A percentile compares a stretch with the other conserved stretches of the same genome.
Conservation (phyloP, 2,888 invertebrate genomes). For the Sminthurides aquaticus region DNA sequence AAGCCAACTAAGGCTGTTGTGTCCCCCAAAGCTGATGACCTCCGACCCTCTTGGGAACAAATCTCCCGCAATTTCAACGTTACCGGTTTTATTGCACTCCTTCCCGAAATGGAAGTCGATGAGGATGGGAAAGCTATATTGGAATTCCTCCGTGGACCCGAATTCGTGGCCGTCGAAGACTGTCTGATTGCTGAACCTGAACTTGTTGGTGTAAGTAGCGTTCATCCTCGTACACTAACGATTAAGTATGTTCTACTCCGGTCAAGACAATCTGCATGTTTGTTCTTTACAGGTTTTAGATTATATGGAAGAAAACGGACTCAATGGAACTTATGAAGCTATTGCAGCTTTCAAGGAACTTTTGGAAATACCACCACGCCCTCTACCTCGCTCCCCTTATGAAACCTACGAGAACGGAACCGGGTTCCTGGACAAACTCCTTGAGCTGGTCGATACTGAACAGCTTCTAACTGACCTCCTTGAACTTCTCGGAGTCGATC, state of each 20-base stretch:
- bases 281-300: constrained; percentile 1
- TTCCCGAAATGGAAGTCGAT: not conserved
- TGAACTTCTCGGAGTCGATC: not conserved
- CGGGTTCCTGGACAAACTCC: not conserved
- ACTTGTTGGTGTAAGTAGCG: not conserved
- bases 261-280: too few species aligned
- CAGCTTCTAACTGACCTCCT: not conserved
- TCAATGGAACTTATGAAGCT: not conserved
- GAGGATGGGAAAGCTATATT: not conserved
- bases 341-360: not conserved
- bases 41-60: not conserved
- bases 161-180: not conserved
- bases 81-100: not conserved
- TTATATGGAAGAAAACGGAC: constrained; percentile 2
- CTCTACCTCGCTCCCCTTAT: too few species aligned
- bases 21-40: not conserved
- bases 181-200: not conserved
- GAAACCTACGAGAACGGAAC: not conserved
- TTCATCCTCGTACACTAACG: too few species aligned
- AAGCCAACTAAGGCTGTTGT: not conserved
- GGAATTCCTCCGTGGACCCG: not conserved
- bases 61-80: not conserved
- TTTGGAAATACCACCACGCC: constrained; percentile 5
- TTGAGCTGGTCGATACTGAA: not conserved
- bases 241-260: too few species aligned